Base-by-base conservation (phyloP, 2,113 vertebrate species). In the Hyperoodon ampullatus region DNA sequence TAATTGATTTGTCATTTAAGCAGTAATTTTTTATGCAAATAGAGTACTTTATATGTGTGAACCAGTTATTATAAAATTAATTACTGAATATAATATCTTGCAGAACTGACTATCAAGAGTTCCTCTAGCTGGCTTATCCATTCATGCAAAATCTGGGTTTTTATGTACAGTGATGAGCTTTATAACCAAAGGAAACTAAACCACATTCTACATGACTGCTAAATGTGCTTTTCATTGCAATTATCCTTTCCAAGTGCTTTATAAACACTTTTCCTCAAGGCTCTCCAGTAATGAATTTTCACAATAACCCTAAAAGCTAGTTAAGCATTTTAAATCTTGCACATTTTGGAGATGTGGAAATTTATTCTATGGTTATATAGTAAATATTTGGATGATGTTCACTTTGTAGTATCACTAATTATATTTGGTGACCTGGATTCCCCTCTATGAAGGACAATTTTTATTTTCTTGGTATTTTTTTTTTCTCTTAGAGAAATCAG, bases 1-100 rank as follows among this genome's bases (percentile, higher is more conserved):
- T 93, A 98, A 96, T n/a, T 66, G 94, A 95, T 98, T 98, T 96
- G 95, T 96, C 88, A 97, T 87, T 90, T 74, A 97, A 50, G 28
- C 44, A 94, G 81, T 91, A 95, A 96, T 97, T 97, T 98, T 98
- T 98, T 93, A 98, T 98, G 98, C 96, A 94, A 98, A 98, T 93
- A 63, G 61, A 28, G 72, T 88, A 93, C 95, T 63, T 95, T 95
- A 75, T 81, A 93, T 88, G 55, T 97, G 80, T 30, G 96, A 96
- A 95, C 39, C 13, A 96, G 95, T 96, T 97, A 98, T 70, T 97
- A 93, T 66, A 95, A 83, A 95, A 88, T 97, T 97, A 97, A 96
- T 97, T 98, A 97, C 71, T 97, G 97, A 96, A 96, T 98, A 94
- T 75, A 97, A 98, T 96, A 95, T 96, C 68, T 94, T 42, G 42